Evolutionary conservation across 2,888 invertebrate species (phyloP), one percentile per base, ranked within the genome.

Genomic region (Acheta domesticus): DNA sequence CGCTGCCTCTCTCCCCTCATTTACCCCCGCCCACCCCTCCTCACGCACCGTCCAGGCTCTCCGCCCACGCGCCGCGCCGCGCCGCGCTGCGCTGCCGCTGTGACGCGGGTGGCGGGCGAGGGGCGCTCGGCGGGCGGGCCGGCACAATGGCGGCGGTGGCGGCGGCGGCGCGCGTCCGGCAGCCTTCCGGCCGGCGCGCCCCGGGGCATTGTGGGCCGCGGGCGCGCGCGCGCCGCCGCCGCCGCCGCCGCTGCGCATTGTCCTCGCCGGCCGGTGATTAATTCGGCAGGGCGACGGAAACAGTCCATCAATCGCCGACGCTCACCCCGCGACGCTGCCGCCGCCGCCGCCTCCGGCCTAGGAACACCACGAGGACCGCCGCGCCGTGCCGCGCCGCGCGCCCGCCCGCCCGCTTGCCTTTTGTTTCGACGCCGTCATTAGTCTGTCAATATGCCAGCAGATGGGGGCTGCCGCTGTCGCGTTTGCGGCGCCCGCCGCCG

Each of bases 381-480:
- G 62, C 62, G 62, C 11, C 62, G n/a, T 12, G 62, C 62, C 62
- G 14, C 62, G 20, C 20, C 77, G 19, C 19, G 14, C 48, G 16
- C 77, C 48, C 77, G 77, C 36, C 62, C 16, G 36, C 48, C 3
- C 48, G 73, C 36, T 20, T 49, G 20, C 74, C 79, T 79, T 79
- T 79, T 79, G 79, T 79, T 79, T 77, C 74, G 77, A 36, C 20
- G 16, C 50, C 49, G 74, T 79, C 79, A 79, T 79, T 79, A 79
- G 79, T 79, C 79, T 77, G 79, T 79, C 79, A 79, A 79, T 79
- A 79, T 77, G 79, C 49, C 74, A 77, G 77, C 77, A 79, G 79
- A 76, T 79, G 75, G n/a, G 19, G 74, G 23, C 20, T 12, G 62
- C 62, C 62, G 36, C 36, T 36, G 36, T 36, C 36, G 36, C 36